A percentile compares a stretch with the other conserved stretches of the same genome.
phyloP scores from a whole-genome alignment of 2,797 vertebrate genomes.

The Xiphophorus birchmanni region DNA sequence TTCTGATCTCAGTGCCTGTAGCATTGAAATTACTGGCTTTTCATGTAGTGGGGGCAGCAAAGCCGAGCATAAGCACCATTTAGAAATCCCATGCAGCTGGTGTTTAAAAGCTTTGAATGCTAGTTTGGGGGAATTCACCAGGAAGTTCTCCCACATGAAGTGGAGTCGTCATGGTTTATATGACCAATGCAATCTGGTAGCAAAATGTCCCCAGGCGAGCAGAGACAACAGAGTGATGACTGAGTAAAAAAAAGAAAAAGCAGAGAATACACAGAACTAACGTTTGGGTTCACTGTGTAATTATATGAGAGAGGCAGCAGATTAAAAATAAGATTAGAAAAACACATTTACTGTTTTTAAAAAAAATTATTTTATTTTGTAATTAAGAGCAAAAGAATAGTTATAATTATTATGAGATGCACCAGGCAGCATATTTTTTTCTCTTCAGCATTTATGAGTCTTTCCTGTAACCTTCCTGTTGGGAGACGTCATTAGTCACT shows the following conservation, averaged over 20 bases:
- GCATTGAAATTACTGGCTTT: conserved; percentile 2
- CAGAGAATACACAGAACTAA: conserved; percentile 12
- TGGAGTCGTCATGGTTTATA: conserved; percentile 50
- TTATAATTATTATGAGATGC: neutral
- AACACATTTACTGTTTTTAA: neutral
- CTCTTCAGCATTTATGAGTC: neutral
- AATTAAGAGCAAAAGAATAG: neutral
- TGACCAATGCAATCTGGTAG: conserved; percentile 45
- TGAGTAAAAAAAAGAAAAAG: conserved; percentile 5
- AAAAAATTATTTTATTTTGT: neutral
- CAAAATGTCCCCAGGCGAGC: conserved; percentile 23
- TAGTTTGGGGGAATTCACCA: conserved; percentile 55
- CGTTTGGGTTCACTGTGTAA: conserved; percentile 5
- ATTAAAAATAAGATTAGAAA: neutral
- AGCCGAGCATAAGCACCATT: conserved; percentile 20
- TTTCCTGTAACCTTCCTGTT: neutral
- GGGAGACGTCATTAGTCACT: neutral
- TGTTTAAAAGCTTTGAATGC: conserved; percentile 47
- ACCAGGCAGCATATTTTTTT: neutral
- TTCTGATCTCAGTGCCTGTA: neutral
- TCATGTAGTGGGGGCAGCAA: neutral
- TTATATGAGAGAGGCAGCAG: neutral
- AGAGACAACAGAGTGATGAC: conserved; percentile 17
- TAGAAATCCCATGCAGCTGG: conserved; percentile 32
- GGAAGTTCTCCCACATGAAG: conserved; percentile 58